phyloP scores from a whole-genome alignment of 2,113 vertebrate genomes.

The Pao palembangensis region DNA sequence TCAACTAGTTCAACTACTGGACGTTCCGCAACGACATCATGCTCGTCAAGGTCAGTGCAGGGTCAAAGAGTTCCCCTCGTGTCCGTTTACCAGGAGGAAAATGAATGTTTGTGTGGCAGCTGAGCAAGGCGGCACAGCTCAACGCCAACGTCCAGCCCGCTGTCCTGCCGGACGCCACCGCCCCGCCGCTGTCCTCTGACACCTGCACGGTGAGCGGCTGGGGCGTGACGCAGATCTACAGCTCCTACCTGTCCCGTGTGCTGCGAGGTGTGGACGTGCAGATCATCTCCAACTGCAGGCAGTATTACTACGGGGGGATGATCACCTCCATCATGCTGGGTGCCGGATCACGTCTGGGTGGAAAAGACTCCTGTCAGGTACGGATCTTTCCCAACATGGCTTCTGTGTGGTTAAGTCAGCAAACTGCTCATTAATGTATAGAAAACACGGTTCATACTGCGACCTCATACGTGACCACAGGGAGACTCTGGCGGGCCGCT shows the following conservation, averaged over 20 bases:
- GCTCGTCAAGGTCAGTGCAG: conserved; percentile 66
- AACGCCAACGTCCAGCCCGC: conserved; percentile 63
- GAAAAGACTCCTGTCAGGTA: conserved; percentile 80
- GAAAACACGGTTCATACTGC: conserved; percentile 1
- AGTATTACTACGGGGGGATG: conserved; percentile 59
- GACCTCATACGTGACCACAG: conserved; percentile 33
- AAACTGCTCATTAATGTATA: no score
- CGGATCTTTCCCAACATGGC: no score
- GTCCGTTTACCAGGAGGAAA: not conserved
- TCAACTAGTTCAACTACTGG: conserved; percentile 43
- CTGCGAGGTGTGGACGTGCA: conserved; percentile 70
- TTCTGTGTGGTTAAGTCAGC: no score
- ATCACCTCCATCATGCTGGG: conserved; percentile 73
- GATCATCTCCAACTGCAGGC: conserved; percentile 36
- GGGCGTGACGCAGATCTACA: conserved; percentile 68
- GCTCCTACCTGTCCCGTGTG: conserved; percentile 56
- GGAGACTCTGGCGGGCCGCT: conserved; percentile 76
- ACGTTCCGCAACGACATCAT: conserved; percentile 73
- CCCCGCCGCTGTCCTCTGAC: rapidly evolving
- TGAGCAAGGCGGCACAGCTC: conserved; percentile 55
- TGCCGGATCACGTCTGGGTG: conserved; percentile 65
- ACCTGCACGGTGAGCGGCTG: conserved; percentile 76
- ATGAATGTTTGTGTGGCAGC: conserved; percentile 50
- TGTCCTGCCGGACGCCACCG: conserved; percentile 16
- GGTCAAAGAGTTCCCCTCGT: not conserved